phyloP scores from a whole-genome alignment of 2,888 invertebrate genomes.

The Chorisops tibialis region DNA sequence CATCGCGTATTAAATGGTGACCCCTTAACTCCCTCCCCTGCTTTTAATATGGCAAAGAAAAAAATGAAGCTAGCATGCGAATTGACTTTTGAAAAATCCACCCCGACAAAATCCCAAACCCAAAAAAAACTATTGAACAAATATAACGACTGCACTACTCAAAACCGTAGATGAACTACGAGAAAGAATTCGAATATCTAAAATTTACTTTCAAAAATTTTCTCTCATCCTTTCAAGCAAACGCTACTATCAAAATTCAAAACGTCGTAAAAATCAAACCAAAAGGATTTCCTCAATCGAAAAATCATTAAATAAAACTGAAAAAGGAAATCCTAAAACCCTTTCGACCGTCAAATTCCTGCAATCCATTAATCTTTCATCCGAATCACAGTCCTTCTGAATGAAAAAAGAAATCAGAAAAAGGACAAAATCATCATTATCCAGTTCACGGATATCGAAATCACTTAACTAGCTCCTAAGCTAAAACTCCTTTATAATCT shows the following conservation, averaged over 20 bases:
- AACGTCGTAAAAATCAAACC: conserved; percentile 18
- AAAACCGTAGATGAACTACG: too few relatives aligned
- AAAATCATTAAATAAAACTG: conserved; percentile 19
- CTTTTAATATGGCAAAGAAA: too few relatives aligned
- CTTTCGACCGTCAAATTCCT: conserved; percentile 22
- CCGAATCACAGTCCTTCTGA: conserved; percentile 17
- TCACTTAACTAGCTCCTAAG: conserved; percentile 12
- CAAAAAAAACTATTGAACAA: too few relatives aligned
- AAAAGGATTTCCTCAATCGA: conserved; percentile 30
- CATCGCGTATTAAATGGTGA: too few relatives aligned
- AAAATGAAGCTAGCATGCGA: too few relatives aligned
- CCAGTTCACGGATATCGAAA: conserved; percentile 11
- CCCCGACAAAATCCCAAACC: too few relatives aligned
- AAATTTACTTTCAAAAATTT: neutral
- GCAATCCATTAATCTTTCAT: conserved; percentile 28
- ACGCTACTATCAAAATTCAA: conserved; percentile 4
- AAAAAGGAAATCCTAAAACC: too few relatives aligned
- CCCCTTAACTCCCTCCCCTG: too few relatives aligned
- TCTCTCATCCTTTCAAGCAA: neutral
- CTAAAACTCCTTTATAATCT: neutral
- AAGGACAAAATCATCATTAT: neutral
- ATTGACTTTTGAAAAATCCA: too few relatives aligned
- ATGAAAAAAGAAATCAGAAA: neutral
- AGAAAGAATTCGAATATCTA: too few relatives aligned
- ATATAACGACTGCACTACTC: too few relatives aligned